Evolutionary conservation across 2,888 invertebrate genomes (phyloP), one percentile per base, ranked within the genome.

Genomic region (Lasioglossum malachurum): DNA sequence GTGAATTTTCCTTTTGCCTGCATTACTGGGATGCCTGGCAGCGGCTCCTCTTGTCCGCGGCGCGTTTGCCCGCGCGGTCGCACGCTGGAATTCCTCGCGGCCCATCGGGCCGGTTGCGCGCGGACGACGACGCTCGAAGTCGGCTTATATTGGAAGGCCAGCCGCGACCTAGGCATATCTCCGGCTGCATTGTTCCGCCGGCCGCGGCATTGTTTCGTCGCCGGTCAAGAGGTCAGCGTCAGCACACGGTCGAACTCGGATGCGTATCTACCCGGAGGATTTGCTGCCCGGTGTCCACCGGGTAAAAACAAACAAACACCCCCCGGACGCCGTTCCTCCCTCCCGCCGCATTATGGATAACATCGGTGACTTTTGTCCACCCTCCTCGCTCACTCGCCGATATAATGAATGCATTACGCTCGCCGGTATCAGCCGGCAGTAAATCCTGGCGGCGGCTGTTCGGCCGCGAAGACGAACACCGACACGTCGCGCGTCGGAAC

Each of bases 1-100:
- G 82, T 89, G 88, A 91, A 91, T 92, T 92, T 90, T 88, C 87
- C 88, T 90, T 92, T 92, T 92, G 92, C 91, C 91, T 89, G 91
- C 92, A 92, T 93, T 91, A 82, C 90, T 92, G 88, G 90, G 81
- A 92, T 92, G 88, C 91, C 86, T 88, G 53, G 78, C 82, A 53
- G 53, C 53, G 74, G 75, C 57, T 75, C 76, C 82, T 80, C 82
- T 74, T 80, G 73, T 74, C 64, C 81, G 78, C 78, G 80, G 75
- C 71, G 85, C 80, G 35, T 73, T 80, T 79, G 57, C 87, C 78
- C 75, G 84, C 69, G 38, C 31, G 38, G 23, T 23, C 73, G 73
- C 74, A 69, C 71, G 75, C 46, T 81, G 86, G 87, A 89, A 90
- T 90, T 83, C 84, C 78, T 27, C 14, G 49, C 49, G 49, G 19